Base-by-base conservation (phyloP, 2,888 invertebrate genomes). In the Leucania comma region DNA sequence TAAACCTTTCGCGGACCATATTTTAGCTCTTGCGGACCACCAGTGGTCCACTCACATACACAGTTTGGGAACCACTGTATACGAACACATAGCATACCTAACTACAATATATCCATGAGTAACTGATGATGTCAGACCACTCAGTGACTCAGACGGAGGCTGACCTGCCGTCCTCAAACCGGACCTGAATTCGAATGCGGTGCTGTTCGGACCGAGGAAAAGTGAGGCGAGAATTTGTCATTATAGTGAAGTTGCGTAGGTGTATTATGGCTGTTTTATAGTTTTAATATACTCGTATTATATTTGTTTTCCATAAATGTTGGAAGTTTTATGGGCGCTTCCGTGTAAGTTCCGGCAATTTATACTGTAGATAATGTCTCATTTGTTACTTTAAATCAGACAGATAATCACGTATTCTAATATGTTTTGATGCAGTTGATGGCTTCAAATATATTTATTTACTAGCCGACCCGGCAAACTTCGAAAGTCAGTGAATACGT, bases 41-140 rank as follows among this genome's bases (percentile, higher is more conserved):
- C 6, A 35, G 6, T 35, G 35, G 35, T 35, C 35, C 35, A 35
- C 35, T 38, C 3, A 12, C 12, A 35, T 10, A 12, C 3, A 14
- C 42, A 42, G 42, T 42, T 42, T 42, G 10, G 17, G 5, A 42
- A 42, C 42, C 42, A 42, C 42, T 17, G 42, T 42, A 42, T 42
- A 17, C 42, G 14, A 42, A 35, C 20, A n/a, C 32, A 17, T 32
- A 64, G 26, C 17, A 29, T 32, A 54, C 54, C 26, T 67, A 56
- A 14, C 46, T 42, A 61, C 51, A 2, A 26, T 17, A 56, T 42
- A 35, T 26, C 12, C 26, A 67, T 82, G 84, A 86, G 70, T 86
- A 78, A 86, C 65, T 63, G 60, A 35, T 86, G 86, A 86, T 86
- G 86, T 86, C 86, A 86, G 42, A 42, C 17, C 17, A 42, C 48